Base-by-base conservation (phyloP, 2,797 vertebrate species). In the Eupleurogrammus muticus region DNA sequence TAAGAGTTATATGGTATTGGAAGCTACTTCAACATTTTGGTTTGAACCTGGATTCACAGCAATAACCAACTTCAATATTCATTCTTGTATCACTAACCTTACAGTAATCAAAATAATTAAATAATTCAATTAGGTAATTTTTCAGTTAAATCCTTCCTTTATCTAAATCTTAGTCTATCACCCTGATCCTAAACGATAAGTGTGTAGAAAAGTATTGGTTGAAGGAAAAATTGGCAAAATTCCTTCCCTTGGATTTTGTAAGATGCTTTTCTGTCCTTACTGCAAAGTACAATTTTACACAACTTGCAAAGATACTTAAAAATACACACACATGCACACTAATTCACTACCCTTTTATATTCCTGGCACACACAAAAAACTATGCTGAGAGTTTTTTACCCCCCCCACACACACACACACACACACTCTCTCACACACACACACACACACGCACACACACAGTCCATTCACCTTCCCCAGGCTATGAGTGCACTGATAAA, bases 401-500 rank as follows among this genome's bases (percentile, higher is more conserved):
- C 49, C 50, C 36, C 48, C 70, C 70, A 61, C 53, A 23, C 49
- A 49, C 32, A 64, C 5, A 4, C 20, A 36, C 12, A 10, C n/a
- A 40, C n/a, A 20, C 32, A 16, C 48, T 12, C 36, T 40, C 56
- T 10, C 53, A 47, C 56, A 66, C 51, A 32, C 35, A 49, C 13
- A 16, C 36, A 3, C 36, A 38, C 36, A 38, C 36, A 38, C 32
- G 63, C 12, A 35, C 55, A 48, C 47, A 56, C 52, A 75, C 40
- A 70, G 49, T 66, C 49, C 68, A 69, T 75, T 67, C 40, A 71
- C 40, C 59, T 35, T 67, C 83, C 86, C 58, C 34, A 40, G 81
- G 84, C 81, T 60, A 75, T 5, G 53, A 73, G 58, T 50, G 80
- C 75, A 69, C 73, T 58, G 80, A 91, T 85, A 82, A 82, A 84